Conservation (phyloP, 2,888 invertebrate species). For the Zygothrica quintamaculata region DNA sequence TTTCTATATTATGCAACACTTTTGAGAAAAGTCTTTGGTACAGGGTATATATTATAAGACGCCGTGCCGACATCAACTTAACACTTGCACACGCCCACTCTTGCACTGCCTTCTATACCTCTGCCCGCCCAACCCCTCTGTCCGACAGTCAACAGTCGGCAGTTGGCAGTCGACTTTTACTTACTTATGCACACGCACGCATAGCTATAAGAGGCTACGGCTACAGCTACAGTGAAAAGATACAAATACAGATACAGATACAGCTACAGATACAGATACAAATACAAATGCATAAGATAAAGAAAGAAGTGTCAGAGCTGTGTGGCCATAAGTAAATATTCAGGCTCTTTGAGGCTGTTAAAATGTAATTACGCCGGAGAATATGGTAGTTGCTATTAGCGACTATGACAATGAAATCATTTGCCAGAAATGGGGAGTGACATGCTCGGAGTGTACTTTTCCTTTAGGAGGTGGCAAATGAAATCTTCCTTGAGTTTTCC, state of each 20-base stretch:
- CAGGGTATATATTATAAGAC: conserved; percentile 14
- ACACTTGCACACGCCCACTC: conserved; percentile 63
- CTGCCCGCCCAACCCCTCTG: neutral
- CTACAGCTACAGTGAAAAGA: conserved; percentile 32
- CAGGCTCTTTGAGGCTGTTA: conserved; percentile 72
- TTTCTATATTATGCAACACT: too few relatives aligned
- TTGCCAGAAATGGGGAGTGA: too few relatives aligned
- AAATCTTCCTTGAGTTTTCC: conserved; percentile 40
- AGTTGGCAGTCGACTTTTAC: conserved; percentile 29
- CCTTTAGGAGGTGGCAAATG: conserved; percentile 13
- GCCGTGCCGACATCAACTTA: conserved; percentile 54
- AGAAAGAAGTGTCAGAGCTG: conserved; percentile 36
- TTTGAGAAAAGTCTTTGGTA: too few relatives aligned
- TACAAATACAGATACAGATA: conserved; percentile 27
- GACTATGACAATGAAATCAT: conserved; percentile 78
- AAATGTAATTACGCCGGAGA: conserved; percentile 72
- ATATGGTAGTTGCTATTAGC: conserved; percentile 76
- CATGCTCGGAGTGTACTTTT: neutral
- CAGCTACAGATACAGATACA: conserved; percentile 14
- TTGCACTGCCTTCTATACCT: neutral
- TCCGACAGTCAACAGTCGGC: conserved; percentile 6
- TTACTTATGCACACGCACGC: conserved; percentile 60
- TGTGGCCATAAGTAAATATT: conserved; percentile 67
- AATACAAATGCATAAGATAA: conserved; percentile 14
- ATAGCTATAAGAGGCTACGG: conserved; percentile 20